These are phyloP conservation scores for Caenorhabditis imperialis DNA, from an alignment of 2,888 invertebrate species.

Conservation along the genomic window DNA sequence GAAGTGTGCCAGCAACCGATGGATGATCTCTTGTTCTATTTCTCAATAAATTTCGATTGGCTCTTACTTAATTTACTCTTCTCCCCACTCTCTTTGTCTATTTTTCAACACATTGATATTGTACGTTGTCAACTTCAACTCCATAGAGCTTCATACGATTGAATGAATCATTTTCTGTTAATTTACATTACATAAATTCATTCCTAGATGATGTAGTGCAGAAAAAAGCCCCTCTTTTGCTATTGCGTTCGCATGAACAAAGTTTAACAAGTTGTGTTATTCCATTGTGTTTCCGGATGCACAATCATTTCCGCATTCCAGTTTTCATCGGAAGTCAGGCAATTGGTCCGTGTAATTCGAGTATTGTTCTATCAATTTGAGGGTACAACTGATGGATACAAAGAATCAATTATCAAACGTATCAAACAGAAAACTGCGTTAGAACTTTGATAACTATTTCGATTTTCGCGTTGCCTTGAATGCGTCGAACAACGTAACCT, in stretches of 20 bases:
- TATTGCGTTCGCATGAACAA: conserved; percentile 14
- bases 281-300: background rate
- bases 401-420: no score
- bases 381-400: no score
- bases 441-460: no score
- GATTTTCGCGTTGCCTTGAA: no score
- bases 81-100: conserved; percentile 28
- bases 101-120: conserved; percentile 50
- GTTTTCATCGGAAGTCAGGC: background rate
- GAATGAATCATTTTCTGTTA: conserved; percentile 53
- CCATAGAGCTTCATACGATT: conserved; percentile 52
- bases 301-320: conserved; percentile 10
- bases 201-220: background rate
- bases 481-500: no score
- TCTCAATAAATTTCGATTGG: conserved; percentile 20
- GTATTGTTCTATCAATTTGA: background rate
- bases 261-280: conserved; percentile 20
- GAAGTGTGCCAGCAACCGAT: conserved; percentile 36
- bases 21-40: conserved; percentile 33
- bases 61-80: conserved; percentile 6
- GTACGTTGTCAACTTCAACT: conserved; percentile 49
- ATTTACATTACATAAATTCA: conserved; percentile 9
- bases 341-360: background rate
- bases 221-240: no score
- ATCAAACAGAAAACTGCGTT: no score